Base-by-base conservation (phyloP, 2,888 invertebrate species). In the Phymatocera aterrima region DNA sequence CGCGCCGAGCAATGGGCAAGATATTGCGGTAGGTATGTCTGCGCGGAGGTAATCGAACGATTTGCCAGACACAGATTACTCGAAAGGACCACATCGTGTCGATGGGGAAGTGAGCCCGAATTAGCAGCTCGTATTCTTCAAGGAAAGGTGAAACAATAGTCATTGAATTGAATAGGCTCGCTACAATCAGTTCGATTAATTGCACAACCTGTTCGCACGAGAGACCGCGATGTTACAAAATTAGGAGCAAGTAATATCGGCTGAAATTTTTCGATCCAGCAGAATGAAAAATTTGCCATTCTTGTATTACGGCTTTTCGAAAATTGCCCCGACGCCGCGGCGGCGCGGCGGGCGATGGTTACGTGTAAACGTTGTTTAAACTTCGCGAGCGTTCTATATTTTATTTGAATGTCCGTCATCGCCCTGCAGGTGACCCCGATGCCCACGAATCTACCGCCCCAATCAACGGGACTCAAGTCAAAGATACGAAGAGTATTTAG, bases 1-100 rank as follows among this genome's bases (percentile, higher is more conserved):
- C 92, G 94, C 79, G 95, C 96, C 0, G 94, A 94, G 84, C 95
- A 95, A 88, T 96, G 95, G 95, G 95, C 95, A 1, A 91, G 94
- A 82, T 95, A 93, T 88, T 95, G 95, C 86, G 95, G 95, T 12
- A 92, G 95, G 61, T 93, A 94, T 86, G 92, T 93, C 48, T 94
- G 94, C 85, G 94, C 95, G 2, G 95, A 95, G 85, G 93, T 94
- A 81, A 95, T 96, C 82, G 94, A 94, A 83, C 94, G 94, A 85
- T 93, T 94, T 86, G 92, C 93, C 4, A 91, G 93, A 79, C 93
- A 93, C 83, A 90, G 92, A 78, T 90, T 93, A 1, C 88, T 94
- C 78, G 93, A 93, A 81, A 91, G 93, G 79, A 92, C 92, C 61
- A 92, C 92, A 65, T 91, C 93, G 34, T 93, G 92, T 28, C 88